Conservation (phyloP, 2,888 invertebrate genomes). For the Tachina lurida region DNA sequence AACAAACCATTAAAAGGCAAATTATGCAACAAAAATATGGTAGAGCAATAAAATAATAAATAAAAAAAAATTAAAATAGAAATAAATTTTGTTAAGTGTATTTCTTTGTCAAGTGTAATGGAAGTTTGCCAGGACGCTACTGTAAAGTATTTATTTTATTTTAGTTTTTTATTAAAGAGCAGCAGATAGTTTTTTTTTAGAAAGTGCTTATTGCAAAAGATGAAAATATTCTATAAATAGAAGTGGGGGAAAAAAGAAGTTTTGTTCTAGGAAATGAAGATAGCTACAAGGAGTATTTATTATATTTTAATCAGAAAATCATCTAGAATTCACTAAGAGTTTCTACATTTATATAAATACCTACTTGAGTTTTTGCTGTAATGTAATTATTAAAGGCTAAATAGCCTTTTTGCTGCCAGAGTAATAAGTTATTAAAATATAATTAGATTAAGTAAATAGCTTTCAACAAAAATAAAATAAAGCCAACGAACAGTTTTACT, state of each 20-base stretch:
- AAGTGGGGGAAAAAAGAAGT: not conserved
- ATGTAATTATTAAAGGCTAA: not conserved
- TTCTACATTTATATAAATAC: conserved; percentile 17
- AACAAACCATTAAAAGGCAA: conserved; percentile 21
- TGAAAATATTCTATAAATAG: conserved; percentile 1
- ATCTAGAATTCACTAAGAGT: conserved; percentile 27
- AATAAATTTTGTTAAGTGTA: conserved; percentile 51
- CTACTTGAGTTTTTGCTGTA: conserved; percentile 16
- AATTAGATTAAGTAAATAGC: no score
- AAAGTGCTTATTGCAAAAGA: not conserved
- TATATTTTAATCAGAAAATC: not conserved
- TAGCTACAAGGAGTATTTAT: not conserved
- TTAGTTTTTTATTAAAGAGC: not conserved
- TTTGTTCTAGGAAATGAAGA: not conserved
- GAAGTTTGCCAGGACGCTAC: not conserved
- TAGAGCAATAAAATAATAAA: not conserved
- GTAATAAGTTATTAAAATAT: no score
- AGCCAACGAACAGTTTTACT: no score
- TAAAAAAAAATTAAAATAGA: conserved; percentile 30
- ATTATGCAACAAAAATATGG: not conserved
- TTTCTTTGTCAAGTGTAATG: conserved; percentile 39
- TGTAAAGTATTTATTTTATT: not conserved
- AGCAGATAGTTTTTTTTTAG: not conserved
- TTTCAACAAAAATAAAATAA: not conserved
- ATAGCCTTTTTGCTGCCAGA: not conserved